phyloP scores from a whole-genome alignment of 2,888 invertebrate genomes.

The Amiota communis region DNA sequence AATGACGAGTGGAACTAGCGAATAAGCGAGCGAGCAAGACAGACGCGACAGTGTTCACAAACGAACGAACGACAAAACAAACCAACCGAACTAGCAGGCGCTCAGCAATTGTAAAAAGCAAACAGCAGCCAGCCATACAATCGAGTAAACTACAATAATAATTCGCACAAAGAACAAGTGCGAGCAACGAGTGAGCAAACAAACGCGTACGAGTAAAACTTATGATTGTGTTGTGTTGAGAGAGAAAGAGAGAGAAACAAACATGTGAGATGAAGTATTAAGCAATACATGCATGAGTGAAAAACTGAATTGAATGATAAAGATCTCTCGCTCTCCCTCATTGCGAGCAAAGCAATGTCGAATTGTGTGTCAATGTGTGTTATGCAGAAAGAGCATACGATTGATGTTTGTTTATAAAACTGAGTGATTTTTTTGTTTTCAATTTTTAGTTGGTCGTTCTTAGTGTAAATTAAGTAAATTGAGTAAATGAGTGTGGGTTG shows the following conservation, averaged over 20 bases:
- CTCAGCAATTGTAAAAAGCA: slow-evolving; percentile 39
- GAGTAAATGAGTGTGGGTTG: background rate
- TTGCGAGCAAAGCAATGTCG: background rate
- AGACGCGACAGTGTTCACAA: slow-evolving; percentile 42
- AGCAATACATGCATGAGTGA: background rate
- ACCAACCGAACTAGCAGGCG: slow-evolving; percentile 62
- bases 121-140: slow-evolving; percentile 28
- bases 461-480: background rate
- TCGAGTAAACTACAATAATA: too few relatives aligned
- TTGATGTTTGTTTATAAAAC: too few relatives aligned
- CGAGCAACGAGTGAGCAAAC: slow-evolving; percentile 42
- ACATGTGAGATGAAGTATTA: background rate
- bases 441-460: background rate
- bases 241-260: background rate
- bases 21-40: background rate
- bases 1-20: background rate
- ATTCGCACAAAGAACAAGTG: slow-evolving; percentile 23
- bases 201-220: slow-evolving; percentile 32
- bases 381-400: too few relatives aligned
- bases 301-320: background rate
- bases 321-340: too few relatives aligned
- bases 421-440: too few relatives aligned
- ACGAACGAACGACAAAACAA: slow-evolving; percentile 65
- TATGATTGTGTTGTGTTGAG: background rate
- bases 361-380: too few relatives aligned